Base-by-base conservation (phyloP, 2,888 invertebrate genomes). In the Diplolepis rosae region DNA sequence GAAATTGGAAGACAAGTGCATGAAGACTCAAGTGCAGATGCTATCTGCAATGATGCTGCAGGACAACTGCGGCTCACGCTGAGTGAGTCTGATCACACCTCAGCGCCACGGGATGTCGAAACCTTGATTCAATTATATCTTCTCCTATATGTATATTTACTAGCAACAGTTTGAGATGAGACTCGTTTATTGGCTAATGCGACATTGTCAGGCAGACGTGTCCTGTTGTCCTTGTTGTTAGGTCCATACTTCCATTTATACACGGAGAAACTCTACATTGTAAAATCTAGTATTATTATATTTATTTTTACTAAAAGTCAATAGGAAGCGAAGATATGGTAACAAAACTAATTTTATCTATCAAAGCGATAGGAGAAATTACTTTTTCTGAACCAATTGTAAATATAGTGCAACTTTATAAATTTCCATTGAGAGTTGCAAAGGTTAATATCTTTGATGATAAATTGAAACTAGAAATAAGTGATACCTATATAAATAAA, bases 61-160 rank as follows among this genome's bases (percentile, higher is more conserved):
- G 72, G 75, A 73, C 70, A 74, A 76, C 72, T 65, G 73, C 77
- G 77, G 79, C 78, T 84, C 85, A 84, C 79, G 85, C 85, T 85
- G 85, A 71, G 85, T 80, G 80, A 80, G 80, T 80, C 79, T 77
- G 85, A 84, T 85, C 85, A 85, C 85, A 86, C 85, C 85, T 85
- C 81, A 75, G 76, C 84, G 73, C 84, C 68, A 79, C 83, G 76
- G 85, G 86, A 83, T 79, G 81, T 79, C 85, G 79, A 76, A 80
- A 77, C 78, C 80, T 81, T 83, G 83, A 86, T 86, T 86, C 83
- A 85, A 86, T 85, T 84, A 85, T 82, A 81, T 78, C 80, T 79
- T 79, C 73, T 72, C 77, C 68, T 72, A 72, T 76, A 71, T 72
- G 66, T 74, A 71, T 76, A 71, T 73, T 79, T 76, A 74, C 77